These are phyloP conservation scores for Oscheius sp. DNA, from an alignment of 2,888 invertebrate genomes.

Conservation along the genomic window DNA sequence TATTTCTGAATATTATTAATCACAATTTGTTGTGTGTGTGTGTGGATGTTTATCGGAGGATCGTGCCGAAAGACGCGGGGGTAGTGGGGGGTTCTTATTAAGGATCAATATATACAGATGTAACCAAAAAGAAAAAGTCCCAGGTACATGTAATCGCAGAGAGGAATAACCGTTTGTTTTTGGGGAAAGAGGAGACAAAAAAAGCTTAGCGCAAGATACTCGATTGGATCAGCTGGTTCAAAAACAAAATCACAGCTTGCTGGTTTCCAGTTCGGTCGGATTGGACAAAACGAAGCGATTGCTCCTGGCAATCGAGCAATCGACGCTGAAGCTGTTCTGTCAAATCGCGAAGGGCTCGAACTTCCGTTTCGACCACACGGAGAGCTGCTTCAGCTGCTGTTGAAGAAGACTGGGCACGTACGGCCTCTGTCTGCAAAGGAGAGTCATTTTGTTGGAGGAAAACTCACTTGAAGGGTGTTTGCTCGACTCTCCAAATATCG, in stretches of 20 bases:
- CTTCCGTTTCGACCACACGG: slow-evolving; percentile 33
- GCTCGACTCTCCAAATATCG: slow-evolving; percentile 39
- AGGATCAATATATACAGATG: slow-evolving; percentile 1
- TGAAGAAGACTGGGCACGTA: slow-evolving; percentile 36
- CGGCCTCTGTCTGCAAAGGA: slow-evolving; percentile 32
- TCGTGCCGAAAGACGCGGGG: background rate
- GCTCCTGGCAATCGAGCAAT: slow-evolving; percentile 41
- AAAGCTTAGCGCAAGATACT: slow-evolving; percentile 34
- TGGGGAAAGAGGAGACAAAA: background rate
- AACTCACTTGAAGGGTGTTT: slow-evolving; percentile 32
- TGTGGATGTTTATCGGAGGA: background rate
- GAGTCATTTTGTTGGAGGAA: no score
- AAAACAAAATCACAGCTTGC: slow-evolving; percentile 33
- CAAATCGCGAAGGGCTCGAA: slow-evolving; percentile 37
- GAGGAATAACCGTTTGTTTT: slow-evolving; percentile 21
- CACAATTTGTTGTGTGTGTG: no score
- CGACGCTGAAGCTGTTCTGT: slow-evolving; percentile 45
- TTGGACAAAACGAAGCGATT: slow-evolving; percentile 36
- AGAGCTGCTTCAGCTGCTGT: slow-evolving; percentile 34
- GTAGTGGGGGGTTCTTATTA: background rate
- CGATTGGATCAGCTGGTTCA: slow-evolving; percentile 42
- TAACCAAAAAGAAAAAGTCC: slow-evolving; percentile 10
- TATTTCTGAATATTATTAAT: background rate
- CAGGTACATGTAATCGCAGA: slow-evolving; percentile 14
- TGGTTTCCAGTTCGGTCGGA: slow-evolving; percentile 26